phyloP scores from a whole-genome alignment of 1,140 invertebrate genomes.

The Musca vetustissima region DNA sequence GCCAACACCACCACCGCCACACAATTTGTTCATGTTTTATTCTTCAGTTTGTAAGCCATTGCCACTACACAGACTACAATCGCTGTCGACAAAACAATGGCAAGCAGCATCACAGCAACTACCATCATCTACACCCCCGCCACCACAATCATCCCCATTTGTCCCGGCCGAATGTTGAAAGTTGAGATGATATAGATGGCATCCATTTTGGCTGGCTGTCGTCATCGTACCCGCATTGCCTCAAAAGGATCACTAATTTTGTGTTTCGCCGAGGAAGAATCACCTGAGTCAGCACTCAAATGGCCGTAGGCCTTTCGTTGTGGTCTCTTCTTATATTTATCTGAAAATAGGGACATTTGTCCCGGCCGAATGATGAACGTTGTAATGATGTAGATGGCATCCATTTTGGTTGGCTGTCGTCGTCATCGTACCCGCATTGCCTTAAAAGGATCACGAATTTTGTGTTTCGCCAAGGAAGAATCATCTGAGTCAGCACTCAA shows the following conservation, averaged over 20 bases:
- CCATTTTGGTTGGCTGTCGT: conserved; percentile 1
- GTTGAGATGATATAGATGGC: not conserved
- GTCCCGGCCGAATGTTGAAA: not conserved
- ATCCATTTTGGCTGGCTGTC: conserved; percentile 3
- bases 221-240: conserved; percentile 31
- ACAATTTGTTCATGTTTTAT: too few relatives aligned
- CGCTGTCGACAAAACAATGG: not conserved
- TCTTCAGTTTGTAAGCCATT: conserved; percentile 2
- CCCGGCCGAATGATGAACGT: not conserved
- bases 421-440: conserved; percentile 42
- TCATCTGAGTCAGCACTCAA: conserved; percentile 49
- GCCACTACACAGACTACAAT: not conserved
- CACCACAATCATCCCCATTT: conserved; percentile 2
- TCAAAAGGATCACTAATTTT: conserved; percentile 55
- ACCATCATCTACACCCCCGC: conserved; percentile 28
- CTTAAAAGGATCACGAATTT: conserved; percentile 55
- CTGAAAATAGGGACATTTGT: conserved; percentile 30
- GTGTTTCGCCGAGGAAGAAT: conserved; percentile 43
- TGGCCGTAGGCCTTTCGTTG: conserved; percentile 54
- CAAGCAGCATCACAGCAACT: conserved; percentile 24
- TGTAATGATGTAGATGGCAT: not conserved
- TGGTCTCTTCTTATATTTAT: conserved; percentile 53
- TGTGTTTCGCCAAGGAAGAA: conserved; percentile 42
- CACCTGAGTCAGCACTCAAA: conserved; percentile 46
- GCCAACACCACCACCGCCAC: not conserved